These are phyloP conservation scores for Babyrousa celebensis DNA, from an alignment of 2,797 vertebrate species.

Conservation along the genomic window DNA sequence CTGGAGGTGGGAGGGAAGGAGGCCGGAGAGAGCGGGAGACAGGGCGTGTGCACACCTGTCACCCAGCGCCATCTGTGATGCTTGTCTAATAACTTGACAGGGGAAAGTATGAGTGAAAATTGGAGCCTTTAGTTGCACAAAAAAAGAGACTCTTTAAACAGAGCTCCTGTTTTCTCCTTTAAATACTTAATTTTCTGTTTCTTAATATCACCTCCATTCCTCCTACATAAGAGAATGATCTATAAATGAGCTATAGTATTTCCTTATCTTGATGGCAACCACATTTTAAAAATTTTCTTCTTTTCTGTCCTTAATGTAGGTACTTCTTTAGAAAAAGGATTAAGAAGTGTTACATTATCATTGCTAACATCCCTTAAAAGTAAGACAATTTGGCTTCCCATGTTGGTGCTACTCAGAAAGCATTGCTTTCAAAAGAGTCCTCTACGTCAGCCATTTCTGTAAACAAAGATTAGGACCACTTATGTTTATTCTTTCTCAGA, in stretches of 20 bases:
- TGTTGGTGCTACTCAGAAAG: neutral
- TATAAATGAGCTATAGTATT: fast-evolving
- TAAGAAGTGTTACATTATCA: neutral
- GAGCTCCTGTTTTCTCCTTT: neutral
- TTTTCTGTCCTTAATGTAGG: neutral
- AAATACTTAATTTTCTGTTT: neutral
- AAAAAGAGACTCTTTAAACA: neutral
- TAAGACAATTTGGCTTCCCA: neutral
- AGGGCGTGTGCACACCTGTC: fast-evolving
- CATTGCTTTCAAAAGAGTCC: neutral
- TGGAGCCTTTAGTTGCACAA: neutral
- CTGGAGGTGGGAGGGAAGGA: neutral
- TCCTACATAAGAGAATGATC: neutral
- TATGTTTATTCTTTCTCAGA: constrained; percentile 78
- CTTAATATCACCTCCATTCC: fast-evolving
- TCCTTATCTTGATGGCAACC: neutral
- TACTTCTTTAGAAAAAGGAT: neutral
- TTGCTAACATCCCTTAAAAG: neutral
- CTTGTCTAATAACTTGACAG: fast-evolving
- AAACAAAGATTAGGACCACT: constrained; percentile 81
- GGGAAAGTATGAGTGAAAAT: neutral
- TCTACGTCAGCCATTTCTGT: constrained; percentile 72
- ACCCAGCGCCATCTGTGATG: fast-evolving
- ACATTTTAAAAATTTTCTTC: neutral
- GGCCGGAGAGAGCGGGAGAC: neutral